Base-by-base conservation (phyloP, 2,113 vertebrate species). In the Labrus mixtus region DNA sequence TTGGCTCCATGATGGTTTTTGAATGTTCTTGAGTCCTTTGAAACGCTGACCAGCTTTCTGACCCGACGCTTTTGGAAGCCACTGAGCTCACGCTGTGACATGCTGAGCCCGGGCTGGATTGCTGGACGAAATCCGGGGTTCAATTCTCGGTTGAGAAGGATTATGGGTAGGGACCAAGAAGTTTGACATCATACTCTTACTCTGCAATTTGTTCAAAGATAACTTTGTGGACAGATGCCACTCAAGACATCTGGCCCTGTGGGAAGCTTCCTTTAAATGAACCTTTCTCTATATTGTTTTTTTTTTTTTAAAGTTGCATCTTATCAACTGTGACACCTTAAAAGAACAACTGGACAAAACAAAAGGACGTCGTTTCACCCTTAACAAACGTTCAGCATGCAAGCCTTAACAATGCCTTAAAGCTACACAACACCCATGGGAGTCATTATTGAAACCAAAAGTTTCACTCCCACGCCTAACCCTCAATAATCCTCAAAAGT, bases 1-100 rank as follows among this genome's bases (percentile, higher is more conserved):
- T 83, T 90, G 89, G 80, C 69, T 75, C 51, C 20, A 1, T 22
- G 6, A 19, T 17, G 15, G 15, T 48, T 48, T 19, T 17, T 17
- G 16, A 79, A 64, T 1, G 55, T 60, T 54, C 15, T 2, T 16
- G 19, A 58, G 43, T 51, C 54, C 60, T 83, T 83, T 87, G 81
- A 79, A 89, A 81, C 20, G 63, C 70, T 76, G 83, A 86, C 88
- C 82, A 50, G 72, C 55, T 83, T 81, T 79, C 60, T 76, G 84
- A 83, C 86, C 81, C 79, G 11, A 70, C 76, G 76, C 64, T 68
- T 68, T 58, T 62, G 76, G 83, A 72, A 48, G 61, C 37, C 10
- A 37, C 48, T 16, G 66, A 71, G 74, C 74, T 37, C 48, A 13
- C 19, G 54, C 56, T 60, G 68, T 9, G 48, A 82, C 68, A 61